Base-by-base conservation (phyloP, 2,113 vertebrate species). In the Ovis canadensis region DNA sequence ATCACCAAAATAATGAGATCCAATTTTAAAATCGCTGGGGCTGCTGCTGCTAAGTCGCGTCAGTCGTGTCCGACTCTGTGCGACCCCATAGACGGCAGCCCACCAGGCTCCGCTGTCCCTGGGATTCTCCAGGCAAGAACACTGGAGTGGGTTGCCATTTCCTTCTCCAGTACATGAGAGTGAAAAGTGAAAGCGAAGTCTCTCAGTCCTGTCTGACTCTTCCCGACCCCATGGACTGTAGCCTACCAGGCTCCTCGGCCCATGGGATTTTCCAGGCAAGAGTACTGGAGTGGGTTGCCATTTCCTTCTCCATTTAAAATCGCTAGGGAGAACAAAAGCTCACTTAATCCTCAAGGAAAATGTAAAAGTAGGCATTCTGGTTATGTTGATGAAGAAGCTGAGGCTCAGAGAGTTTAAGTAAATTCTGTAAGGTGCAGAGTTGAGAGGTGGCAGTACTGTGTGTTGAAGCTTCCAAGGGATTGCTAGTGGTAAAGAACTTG, bases 331-430 rank as follows among this genome's bases (percentile, higher is more conserved):
- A 96, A 88, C 31, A 96, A 82, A 96, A 89, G 54, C 4, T 52
- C 23, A 60, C 48, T 91, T 83, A 95, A 64, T 36, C 71, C 82
- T 94, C 54, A 90, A 80, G 59, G 71, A n/a, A 84, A 97, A 96
- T 77, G 40, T 88, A 95, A 91, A 86, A 91, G 57, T 5, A 43
- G 71, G 21, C 15, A 1, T 43, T 59, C 33, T 6, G 45, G 19
- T 62, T 92, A 85, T 88, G 48, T 4, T 88, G 57, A 87, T 29
- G 21, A 90, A 93, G 48, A 55, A 31, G 48, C 21, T 4, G 19
- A 57, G 67, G 93, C 60, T 93, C 77, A 71, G 33, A 71, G 52
- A 83, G 40, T 54, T 31, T 27, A 54, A 91, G 43, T 15, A 16
- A 62, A 48, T 82, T 91, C 6, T 1, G 10, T 7, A 77, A 16